Base-by-base conservation (phyloP, 2,797 vertebrate genomes). In the Macroramphosus scolopax region DNA sequence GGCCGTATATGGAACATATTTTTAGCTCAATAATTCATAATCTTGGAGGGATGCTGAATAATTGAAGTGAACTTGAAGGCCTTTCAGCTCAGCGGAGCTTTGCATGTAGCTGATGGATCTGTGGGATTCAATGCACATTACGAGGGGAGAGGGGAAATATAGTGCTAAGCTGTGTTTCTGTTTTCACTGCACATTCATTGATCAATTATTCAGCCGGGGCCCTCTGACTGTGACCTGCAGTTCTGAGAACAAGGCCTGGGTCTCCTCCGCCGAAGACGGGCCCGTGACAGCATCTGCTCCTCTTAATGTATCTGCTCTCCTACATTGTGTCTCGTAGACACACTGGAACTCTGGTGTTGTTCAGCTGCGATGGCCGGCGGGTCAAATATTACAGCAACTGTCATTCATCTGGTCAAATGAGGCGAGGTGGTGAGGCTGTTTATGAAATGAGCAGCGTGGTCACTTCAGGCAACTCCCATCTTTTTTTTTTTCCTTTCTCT, bases 51-150 rank as follows among this genome's bases (percentile, higher is more conserved):
- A 89, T 91, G 83, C 71, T 92, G 87, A 92, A 92, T 92, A 90
- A 92, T 92, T 91, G 84, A 92, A 89, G 63, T 91, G 87, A 90
- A 91, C 87, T 90, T 90, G 91, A 89, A 91, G 85, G 86, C 82
- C 87, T 91, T 90, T 88, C 87, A 88, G 89, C 86, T 83, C 86
- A 82, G 85, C 68, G 55, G 81, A 87, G 89, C 87, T 91, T 89
- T 85, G 85, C 83, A 88, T 89, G 87, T 83, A 80, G 86, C 79
- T 90, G 90, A 89, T 89, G 89, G 86, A 88, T 91, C 87, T 83
- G 74, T 86, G 85, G 83, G 86, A 89, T 86, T 89, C 78, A 48
- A 84, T 86, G 83, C 80, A 87, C 85, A 87, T 90, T 90, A 89
- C 82, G 83, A 77, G 64, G 63, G 63, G 77, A 84, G 84, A 85